Evolutionary conservation across 2,888 invertebrate genomes (phyloP), one percentile per base, ranked within the genome.

Genomic region (Isoperla grammatica): DNA sequence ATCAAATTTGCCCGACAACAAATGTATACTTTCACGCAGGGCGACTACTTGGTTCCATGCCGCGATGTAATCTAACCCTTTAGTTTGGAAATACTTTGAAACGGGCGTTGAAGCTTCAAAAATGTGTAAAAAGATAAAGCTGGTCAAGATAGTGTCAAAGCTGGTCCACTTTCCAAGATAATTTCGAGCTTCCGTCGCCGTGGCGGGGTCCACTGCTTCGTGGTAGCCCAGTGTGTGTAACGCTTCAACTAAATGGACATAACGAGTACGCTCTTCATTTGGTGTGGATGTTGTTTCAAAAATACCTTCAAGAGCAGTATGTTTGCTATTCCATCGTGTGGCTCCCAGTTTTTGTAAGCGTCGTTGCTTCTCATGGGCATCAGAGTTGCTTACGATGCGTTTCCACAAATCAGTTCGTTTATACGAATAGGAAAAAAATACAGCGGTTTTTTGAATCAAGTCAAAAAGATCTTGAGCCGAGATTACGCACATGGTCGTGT

Each of bases 351-450:
- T 48, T 48, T 48, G 48, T 12, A 48, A 22, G 9, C 48, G 48
- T 20, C 23, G 48, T 6, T 22, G 48, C 13, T 48, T 48, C 22
- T 20, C 45, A 15, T 45, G n/a, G 29, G 29, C 29, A 29, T 29
- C 29, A 6, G 29, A 29, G 29, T 29, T 29, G 29, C 29, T 45
- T 45, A 11, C 2, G 19, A 13, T 45, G n/a, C 15, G n/a, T 45
- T 45, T 45, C 45, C 45, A 45, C 48, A 48, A 12, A 22, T 19
- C 48, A 6, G 13, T 15, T 22, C 56, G 1, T 48, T 56, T 56
- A 12, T 22, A 22, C n/a, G 56, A 56, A n/a, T 42, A 8, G 11
- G 56, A 40, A 17, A 56, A 56, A 56, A 56, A 56, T 13, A 45
- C 20, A 13, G 42, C 56, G 22, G 20, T 56, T 42, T 17, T 56